Conservation (phyloP, 2,797 vertebrate species). For the Zonotrichia albicollis region DNA sequence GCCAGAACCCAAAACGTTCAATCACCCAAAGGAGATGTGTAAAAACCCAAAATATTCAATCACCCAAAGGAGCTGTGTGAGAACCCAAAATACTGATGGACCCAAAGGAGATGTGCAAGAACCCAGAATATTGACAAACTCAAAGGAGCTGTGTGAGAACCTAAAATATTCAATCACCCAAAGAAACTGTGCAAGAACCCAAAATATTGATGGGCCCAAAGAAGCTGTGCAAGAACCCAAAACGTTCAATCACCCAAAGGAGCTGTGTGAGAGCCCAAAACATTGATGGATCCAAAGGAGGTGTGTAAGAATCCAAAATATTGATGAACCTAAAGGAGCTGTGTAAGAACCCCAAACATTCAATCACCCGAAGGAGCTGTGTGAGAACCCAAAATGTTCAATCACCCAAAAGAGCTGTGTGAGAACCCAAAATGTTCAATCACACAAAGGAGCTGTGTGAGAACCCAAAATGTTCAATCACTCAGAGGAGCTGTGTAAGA, state of each 20-base stretch:
- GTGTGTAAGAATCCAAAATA: too few relatives aligned
- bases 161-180: neutral
- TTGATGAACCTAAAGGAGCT: rapidly evolving
- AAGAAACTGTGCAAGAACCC: rapidly evolving
- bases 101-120: rapidly evolving
- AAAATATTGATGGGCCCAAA: neutral
- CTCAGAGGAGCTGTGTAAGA: neutral
- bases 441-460: too few relatives aligned
- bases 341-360: too few relatives aligned
- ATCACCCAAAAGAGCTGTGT: too few relatives aligned
- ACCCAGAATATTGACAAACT: rapidly evolving
- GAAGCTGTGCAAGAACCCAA: too few relatives aligned
- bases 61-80: rapidly evolving
- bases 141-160: neutral
- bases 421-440: too few relatives aligned
- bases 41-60: rapidly evolving
- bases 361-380: rapidly evolving
- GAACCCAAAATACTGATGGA: neutral
- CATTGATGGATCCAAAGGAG: too few relatives aligned
- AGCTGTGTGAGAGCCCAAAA: too few relatives aligned
- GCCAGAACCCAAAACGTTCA: rapidly evolving
- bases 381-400: too few relatives aligned
- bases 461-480: too few relatives aligned
- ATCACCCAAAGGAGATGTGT: rapidly evolving
- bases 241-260: rapidly evolving